A percentile compares a stretch with the other conserved stretches of the same genome.
Evolutionary conservation across 1,140 invertebrate species (phyloP).

Genomic region (Geopemphigus sp.): DNA sequence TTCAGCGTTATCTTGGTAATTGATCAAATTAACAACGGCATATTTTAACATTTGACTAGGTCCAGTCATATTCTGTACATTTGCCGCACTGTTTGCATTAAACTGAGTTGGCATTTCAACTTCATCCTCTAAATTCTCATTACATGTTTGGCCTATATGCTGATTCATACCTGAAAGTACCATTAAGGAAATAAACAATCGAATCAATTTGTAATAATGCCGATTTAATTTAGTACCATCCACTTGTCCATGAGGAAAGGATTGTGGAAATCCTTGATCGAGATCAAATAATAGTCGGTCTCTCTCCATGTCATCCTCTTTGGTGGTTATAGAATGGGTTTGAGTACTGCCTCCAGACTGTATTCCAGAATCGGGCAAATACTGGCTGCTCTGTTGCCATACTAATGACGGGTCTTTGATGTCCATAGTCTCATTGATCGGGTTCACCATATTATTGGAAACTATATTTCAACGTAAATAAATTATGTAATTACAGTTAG

Average conservation of each 20-base stretch:
- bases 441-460: conserved; percentile 21
- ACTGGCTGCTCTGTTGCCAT: conserved; percentile 51
- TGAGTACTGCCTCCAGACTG: conserved; percentile 93
- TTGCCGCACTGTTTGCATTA: conserved; percentile 88
- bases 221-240: conserved; percentile 65
- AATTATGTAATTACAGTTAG: neutral
- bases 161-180: conserved; percentile 80
- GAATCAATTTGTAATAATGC: rapidly evolving
- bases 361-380: conserved; percentile 84
- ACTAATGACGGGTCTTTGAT: conserved; percentile 39
- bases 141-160: conserved; percentile 90
- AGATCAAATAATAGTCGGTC: conserved; percentile 86
- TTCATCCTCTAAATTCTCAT: conserved; percentile 93
- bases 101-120: conserved; percentile 96
- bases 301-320: conserved; percentile 80
- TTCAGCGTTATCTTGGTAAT: conserved; percentile 98
- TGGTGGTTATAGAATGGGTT: conserved; percentile 83
- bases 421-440: conserved; percentile 30
- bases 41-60: conserved; percentile 96
- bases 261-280: conserved; percentile 83
- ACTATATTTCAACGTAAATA: neutral
- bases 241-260: conserved; percentile 92
- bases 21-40: conserved; percentile 98
- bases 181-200: neutral
- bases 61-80: conserved; percentile 91